Base-by-base conservation (phyloP, 2,888 invertebrate genomes). In the Cataglyphis albicans region DNA sequence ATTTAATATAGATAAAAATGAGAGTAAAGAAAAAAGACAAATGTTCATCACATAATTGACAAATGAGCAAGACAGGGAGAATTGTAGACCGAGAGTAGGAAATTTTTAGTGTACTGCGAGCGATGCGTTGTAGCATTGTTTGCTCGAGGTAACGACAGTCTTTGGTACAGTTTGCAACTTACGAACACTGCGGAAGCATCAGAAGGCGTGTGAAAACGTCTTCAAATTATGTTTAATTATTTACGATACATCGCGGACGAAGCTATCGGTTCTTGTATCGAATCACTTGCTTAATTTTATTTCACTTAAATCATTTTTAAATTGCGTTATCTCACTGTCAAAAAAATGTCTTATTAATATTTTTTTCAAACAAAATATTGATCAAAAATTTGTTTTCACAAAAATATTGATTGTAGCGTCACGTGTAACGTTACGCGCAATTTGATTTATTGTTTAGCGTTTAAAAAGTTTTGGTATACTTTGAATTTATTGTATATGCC, bases 1-100 rank as follows among this genome's bases (percentile, higher is more conserved):
- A 94, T 93, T 93, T 93, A 94, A 93, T 92, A 90, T 94, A 94
- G 93, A 90, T 92, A 92, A 78, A 78, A 70, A 92, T 84, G 84
- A 90, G 87, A 82, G 80, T 85, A 87, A 85, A 90, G 9, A 84
- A 84, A 88, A 90, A 90, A 90, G 88, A 89, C 87, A 89, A 90
- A 91, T 86, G 88, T 89, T 90, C 83, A 87, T 73, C 83, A 76
- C 64, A 48, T 44, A 88, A 87, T 90, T 88, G 87, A 84, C 88
- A 88, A 84, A 84, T 65, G 35, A 72, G 44, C 55, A 68, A 76
- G 72, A 70, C 78, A 35, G 72, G 41, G 72, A 72, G 15, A 70
- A 59, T 82, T 82, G 72, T 85, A 80, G 67, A 74, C 81, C 55
- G 78, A 65, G 67, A 52, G 44, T 84, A 74, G 73, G n/a, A 84